Base-by-base conservation (phyloP, 1,140 invertebrate genomes). In the Colletes gigas region DNA sequence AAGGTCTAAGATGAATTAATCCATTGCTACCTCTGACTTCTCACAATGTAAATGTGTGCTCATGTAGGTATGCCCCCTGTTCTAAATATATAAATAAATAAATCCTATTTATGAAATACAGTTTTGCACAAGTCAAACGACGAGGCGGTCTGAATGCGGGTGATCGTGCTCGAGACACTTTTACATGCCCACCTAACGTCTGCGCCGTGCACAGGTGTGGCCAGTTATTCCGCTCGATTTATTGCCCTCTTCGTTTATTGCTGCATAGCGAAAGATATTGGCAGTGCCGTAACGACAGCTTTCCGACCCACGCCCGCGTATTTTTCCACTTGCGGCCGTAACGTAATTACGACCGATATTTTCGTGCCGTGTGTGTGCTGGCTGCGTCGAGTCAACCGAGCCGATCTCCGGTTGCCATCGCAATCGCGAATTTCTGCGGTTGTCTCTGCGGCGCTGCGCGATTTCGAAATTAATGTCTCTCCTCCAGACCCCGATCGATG, bases 191-290 rank as follows among this genome's bases (percentile, higher is more conserved):
- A 78, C 66, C 72, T 81, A 72, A 50, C 39, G 47, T 41, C 62
- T 10, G 30, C 21, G 73, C 44, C 75, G 55, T 83, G 75, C 76
- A 86, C 84, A 86, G 85, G 84, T 86, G 85, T 86, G 85, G 81
- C 81, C 81, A 52, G 81, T 85, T 85, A 86, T 83, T 72, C 68
- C 84, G 72, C 81, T 83, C 85, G 81, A 86, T 86, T 86, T 86
- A 86, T 86, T 10, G 63, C 68, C 72, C 68, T 57, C 81, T 86
- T 86, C 81, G 81, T 80, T 85, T 85, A 73, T 80, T 66, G 59
- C 72, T 57, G 47, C 67, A 15, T 21, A 55, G 65, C 52, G 50
- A 78, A 57, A 68, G 59, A 78, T 75, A 84, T 78, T 59, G 78
- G 55, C 83, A 78, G 67, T 47, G 55, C 73, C 39, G 78, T 74